Conservation (phyloP, 2,797 vertebrate species). For the Notolabrus celidotus region DNA sequence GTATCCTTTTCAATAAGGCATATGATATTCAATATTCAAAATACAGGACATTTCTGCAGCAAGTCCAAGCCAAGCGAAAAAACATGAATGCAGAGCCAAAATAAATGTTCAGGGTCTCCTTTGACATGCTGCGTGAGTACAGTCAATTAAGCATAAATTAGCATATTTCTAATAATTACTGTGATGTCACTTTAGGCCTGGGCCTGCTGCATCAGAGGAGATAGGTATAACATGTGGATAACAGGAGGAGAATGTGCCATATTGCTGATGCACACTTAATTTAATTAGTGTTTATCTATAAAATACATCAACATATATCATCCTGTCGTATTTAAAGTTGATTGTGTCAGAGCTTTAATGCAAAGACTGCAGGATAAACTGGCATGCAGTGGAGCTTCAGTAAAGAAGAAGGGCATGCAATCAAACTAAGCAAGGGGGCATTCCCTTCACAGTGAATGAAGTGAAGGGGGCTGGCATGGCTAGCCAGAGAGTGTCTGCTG, state of each 20-base stretch:
- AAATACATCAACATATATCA: not conserved
- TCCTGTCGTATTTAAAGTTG: constrained; percentile 4
- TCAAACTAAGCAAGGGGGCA: constrained; percentile 45
- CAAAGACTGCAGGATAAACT: constrained; percentile 41
- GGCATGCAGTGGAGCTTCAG: constrained; percentile 39
- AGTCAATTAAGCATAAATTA: constrained; percentile 40
- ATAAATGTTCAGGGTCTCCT: constrained; percentile 51
- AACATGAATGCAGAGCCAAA: constrained; percentile 25
- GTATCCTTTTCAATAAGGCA: constrained; percentile 13
- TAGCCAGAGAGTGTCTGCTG: constrained; percentile 64
- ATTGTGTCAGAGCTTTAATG: constrained; percentile 53
- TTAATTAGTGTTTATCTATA: too few relatives aligned
- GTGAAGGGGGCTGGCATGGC: constrained; percentile 49
- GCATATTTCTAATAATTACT: constrained; percentile 36
- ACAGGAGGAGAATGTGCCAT: too few relatives aligned
- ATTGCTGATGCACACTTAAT: too few relatives aligned
- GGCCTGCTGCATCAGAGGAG: constrained; percentile 12
- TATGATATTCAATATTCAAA: constrained; percentile 15
- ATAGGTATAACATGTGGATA: too few relatives aligned
- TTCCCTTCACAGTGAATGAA: constrained; percentile 60
- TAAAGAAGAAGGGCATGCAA: constrained; percentile 32
- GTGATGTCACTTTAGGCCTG: constrained; percentile 25
- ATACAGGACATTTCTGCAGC: constrained; percentile 33
- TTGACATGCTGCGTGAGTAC: constrained; percentile 44
- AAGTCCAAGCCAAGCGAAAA: too few relatives aligned